A percentile compares a stretch with the other conserved stretches of the same genome.
These are phyloP conservation scores for Colinus virginianus DNA, from an alignment of 2,113 vertebrate genomes.

Conservation along the genomic window DNA sequence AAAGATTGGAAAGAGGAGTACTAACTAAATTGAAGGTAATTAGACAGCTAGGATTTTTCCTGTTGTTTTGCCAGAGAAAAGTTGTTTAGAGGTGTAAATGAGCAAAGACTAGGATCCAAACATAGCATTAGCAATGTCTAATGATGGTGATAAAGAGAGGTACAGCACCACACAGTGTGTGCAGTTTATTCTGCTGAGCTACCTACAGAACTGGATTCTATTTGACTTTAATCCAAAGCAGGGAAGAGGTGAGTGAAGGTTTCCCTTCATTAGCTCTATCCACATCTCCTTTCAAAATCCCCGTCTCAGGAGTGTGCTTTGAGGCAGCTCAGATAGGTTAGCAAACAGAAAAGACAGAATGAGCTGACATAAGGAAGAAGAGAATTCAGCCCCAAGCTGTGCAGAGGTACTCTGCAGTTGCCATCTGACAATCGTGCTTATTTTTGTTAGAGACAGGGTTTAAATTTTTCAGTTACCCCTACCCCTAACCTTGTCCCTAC, in stretches of 20 bases:
- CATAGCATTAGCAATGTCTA: not conserved
- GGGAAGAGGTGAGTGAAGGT: not conserved
- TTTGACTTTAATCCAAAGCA: not conserved
- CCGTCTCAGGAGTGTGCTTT: not conserved
- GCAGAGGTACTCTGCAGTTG: not conserved
- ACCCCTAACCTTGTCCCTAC: not conserved
- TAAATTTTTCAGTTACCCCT: not conserved
- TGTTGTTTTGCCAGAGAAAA: not conserved
- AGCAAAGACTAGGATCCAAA: not conserved
- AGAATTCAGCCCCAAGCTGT: not conserved
- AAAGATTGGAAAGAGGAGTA: not conserved
- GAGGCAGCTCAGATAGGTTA: not conserved
- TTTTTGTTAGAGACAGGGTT: not conserved
- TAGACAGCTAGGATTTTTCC: not conserved
- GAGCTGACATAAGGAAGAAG: not conserved
- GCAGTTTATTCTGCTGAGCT: not conserved
- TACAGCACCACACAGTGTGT: not conserved
- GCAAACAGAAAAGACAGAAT: not conserved
- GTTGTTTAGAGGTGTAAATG: not conserved
- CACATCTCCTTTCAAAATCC: not conserved
- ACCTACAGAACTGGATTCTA: not conserved
- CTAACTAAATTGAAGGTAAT: conserved; percentile 16
- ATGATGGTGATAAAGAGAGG: not conserved
- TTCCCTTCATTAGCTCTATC: not conserved
- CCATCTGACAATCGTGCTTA: not conserved